Evolutionary conservation across 2,797 vertebrate species (phyloP).

Genomic region (Notoglanidium macrostoma): DNA sequence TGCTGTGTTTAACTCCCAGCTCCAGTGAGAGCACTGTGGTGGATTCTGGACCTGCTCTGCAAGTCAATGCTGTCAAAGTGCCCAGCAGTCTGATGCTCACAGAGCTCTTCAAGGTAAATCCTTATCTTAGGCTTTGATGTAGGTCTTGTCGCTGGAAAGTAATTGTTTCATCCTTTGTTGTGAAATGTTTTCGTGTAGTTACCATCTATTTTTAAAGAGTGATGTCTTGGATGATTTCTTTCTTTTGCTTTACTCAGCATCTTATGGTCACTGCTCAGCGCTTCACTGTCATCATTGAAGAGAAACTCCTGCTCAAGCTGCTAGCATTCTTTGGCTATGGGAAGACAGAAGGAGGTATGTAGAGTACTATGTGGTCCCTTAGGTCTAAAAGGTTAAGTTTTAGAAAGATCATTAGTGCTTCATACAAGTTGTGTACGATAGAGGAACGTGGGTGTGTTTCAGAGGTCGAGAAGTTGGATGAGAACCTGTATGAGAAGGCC

Average conservation of each 20-base stretch:
- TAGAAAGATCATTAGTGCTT: background rate
- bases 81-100: conserved; percentile 91
- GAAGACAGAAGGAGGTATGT: conserved; percentile 86
- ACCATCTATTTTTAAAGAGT: background rate
- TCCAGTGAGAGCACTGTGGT: conserved; percentile 74
- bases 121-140: background rate
- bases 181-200: background rate
- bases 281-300: conserved; percentile 94
- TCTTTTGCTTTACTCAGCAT: conserved; percentile 76
- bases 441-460: conserved; percentile 41
- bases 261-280: conserved; percentile 90
- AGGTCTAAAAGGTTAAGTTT: background rate
- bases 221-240: conserved; percentile 5
- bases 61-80: conserved; percentile 91
- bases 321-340: conserved; percentile 92
- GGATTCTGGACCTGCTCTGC: conserved; percentile 85
- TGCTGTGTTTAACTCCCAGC: conserved; percentile 87
- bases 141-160: background rate
- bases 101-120: conserved; percentile 93
- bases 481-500: conserved; percentile 88
- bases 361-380: background rate
- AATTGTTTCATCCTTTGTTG: background rate
- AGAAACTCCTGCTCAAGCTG: conserved; percentile 93
- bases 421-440: background rate
- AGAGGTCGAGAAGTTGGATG: conserved; percentile 93